These are phyloP conservation scores for Coccyzus lansbergi DNA, from an alignment of 2,797 vertebrate species.

Conservation along the genomic window DNA sequence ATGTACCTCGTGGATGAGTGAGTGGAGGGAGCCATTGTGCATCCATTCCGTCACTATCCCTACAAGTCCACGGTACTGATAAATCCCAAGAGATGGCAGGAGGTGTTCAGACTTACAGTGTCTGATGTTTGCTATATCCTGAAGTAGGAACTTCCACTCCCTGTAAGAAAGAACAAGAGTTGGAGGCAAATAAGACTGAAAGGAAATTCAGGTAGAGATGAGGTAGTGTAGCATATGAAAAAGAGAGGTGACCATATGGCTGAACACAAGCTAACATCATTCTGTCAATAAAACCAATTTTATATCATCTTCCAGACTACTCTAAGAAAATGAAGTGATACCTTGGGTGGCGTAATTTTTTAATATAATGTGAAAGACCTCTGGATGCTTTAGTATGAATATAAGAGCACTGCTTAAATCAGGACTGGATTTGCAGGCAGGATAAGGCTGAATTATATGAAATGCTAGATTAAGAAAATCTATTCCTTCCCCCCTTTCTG, in stretches of 20 bases:
- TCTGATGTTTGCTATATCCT: slow-evolving; percentile 37
- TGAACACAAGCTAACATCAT: neutral
- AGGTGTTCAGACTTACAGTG: slow-evolving; percentile 10
- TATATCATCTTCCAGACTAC: neutral
- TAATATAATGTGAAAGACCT: neutral
- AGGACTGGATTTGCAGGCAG: neutral
- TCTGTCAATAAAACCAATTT: neutral
- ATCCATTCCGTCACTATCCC: slow-evolving; percentile 77
- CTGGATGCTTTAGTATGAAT: neutral
- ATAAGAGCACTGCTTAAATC: neutral
- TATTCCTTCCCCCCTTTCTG: neutral
- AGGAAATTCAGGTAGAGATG: neutral
- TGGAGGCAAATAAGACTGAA: neutral
- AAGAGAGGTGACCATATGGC: neutral
- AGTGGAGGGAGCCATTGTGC: slow-evolving; percentile 72
- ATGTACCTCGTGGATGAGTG: slow-evolving; percentile 73
- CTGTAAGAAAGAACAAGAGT: neutral
- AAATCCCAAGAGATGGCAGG: slow-evolving; percentile 71
- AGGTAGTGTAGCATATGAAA: neutral
- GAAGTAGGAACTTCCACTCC: slow-evolving; percentile 44
- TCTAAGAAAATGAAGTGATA: neutral
- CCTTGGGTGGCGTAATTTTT: neutral
- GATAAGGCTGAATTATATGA: neutral
- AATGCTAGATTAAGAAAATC: neutral
- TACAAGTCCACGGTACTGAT: slow-evolving; percentile 34